phyloP scores from a whole-genome alignment of 2,888 invertebrate species.

The Volucella zonaria region DNA sequence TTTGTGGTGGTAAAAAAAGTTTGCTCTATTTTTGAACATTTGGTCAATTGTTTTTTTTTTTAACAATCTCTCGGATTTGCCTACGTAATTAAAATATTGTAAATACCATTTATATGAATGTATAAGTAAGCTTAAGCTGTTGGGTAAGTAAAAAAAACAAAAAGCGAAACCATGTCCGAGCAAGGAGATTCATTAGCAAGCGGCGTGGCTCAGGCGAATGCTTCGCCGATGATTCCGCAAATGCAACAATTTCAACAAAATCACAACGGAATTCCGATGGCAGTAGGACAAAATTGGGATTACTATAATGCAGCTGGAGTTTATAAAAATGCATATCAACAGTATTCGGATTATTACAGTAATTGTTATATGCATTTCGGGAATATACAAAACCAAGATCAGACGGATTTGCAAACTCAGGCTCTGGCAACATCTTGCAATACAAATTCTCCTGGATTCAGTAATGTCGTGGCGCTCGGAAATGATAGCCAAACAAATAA shows the following conservation, averaged over 20 bases:
- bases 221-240: conserved; percentile 78
- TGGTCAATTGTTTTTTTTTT: not conserved
- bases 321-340: conserved; percentile 75
- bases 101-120: conserved; percentile 6
- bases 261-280: conserved; percentile 67
- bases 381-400: conserved; percentile 74
- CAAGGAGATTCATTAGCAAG: conserved; percentile 58
- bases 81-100: not conserved
- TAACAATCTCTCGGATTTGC: conserved; percentile 1
- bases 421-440: conserved; percentile 72
- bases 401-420: conserved; percentile 76
- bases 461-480: conserved; percentile 80
- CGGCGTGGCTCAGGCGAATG: conserved; percentile 37
- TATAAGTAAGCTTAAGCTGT: conserved; percentile 20
- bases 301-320: conserved; percentile 74
- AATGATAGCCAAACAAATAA: conserved; percentile 74
- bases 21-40: not conserved
- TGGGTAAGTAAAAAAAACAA: conserved; percentile 65
- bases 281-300: conserved; percentile 67
- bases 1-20: not conserved
- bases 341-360: conserved; percentile 80
- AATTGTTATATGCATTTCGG: conserved; percentile 80
- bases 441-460: conserved; percentile 83
- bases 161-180: conserved; percentile 52
- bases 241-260: conserved; percentile 81